A percentile compares a stretch with the other conserved stretches of the same genome.
phyloP scores from a whole-genome alignment of 2,113 vertebrate genomes.

The Benitochromis conjunctus region DNA sequence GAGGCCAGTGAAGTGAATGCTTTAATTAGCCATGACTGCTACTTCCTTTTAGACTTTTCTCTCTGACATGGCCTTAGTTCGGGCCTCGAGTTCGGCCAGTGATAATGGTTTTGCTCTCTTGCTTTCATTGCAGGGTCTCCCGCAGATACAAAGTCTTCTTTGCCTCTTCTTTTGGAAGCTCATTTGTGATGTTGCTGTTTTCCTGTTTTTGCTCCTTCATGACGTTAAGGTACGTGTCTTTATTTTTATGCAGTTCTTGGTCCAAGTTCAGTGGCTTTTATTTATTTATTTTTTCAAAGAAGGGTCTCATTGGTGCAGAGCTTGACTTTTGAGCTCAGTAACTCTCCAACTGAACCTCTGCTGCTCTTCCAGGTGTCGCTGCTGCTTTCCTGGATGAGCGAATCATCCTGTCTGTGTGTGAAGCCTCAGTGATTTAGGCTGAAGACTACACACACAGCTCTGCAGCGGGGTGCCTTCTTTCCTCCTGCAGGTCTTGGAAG shows the following conservation, averaged over 20 bases:
- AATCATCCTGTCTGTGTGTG: background rate
- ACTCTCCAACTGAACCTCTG: background rate
- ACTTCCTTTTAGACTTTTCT: background rate
- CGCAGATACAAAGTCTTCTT: background rate
- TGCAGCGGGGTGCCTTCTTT: background rate
- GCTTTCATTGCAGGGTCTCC: background rate
- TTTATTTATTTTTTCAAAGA: background rate
- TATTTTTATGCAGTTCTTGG: background rate
- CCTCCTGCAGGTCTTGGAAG: background rate
- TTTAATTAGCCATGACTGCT: background rate
- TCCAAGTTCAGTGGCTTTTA: background rate
- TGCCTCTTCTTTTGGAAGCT: background rate
- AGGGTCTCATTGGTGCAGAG: background rate
- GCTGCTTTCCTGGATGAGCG: background rate
- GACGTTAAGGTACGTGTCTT: background rate
- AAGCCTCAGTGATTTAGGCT: background rate
- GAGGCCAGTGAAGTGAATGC: background rate
- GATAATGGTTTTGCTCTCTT: background rate
- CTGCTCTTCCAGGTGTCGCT: background rate
- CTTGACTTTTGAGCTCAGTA: background rate
- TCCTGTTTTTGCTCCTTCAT: background rate
- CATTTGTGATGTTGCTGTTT: background rate
- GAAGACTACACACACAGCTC: background rate
- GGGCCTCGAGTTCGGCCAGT: rapidly evolving
- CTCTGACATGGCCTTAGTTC: background rate